Evolutionary conservation across 2,888 invertebrate genomes (phyloP).

Genomic region (Beris morrisii): DNA sequence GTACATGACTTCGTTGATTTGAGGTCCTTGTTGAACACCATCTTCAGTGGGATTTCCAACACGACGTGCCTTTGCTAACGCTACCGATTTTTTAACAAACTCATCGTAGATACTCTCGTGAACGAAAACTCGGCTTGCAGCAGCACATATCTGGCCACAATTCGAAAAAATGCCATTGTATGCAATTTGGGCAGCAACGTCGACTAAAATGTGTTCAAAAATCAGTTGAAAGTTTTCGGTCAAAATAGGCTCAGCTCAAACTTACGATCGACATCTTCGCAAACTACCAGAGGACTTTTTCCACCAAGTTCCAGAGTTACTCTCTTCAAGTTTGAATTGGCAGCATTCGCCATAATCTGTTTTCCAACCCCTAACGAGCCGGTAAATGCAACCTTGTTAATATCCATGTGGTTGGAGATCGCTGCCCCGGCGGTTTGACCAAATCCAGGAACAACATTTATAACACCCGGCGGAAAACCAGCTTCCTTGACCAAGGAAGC

Average conservation of each 20-base stretch:
- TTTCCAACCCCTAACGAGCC: conserved; percentile 67
- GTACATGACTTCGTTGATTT: conserved; percentile 76
- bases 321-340: conserved; percentile 76
- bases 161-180: conserved; percentile 71
- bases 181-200: conserved; percentile 64
- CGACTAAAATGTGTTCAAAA: conserved; percentile 55
- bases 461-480: conserved; percentile 77
- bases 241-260: conserved; percentile 23
- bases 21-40: conserved; percentile 76
- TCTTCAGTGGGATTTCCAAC: conserved; percentile 81
- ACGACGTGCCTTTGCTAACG: conserved; percentile 67
- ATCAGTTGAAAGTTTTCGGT: not conserved
- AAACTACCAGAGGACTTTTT: conserved; percentile 84
- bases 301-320: conserved; percentile 86
- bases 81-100: conserved; percentile 75
- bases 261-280: conserved; percentile 77
- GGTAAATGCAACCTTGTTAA: conserved; percentile 80
- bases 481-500: conserved; percentile 75
- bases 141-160: conserved; percentile 80
- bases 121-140: conserved; percentile 87
- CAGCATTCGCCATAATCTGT: conserved; percentile 63
- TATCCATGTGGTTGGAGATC: conserved; percentile 66
- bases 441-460: conserved; percentile 74
- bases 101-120: conserved; percentile 84
- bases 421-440: conserved; percentile 77